Conservation (phyloP, 2,797 vertebrate genomes). For the Takifugu rubripes region DNA sequence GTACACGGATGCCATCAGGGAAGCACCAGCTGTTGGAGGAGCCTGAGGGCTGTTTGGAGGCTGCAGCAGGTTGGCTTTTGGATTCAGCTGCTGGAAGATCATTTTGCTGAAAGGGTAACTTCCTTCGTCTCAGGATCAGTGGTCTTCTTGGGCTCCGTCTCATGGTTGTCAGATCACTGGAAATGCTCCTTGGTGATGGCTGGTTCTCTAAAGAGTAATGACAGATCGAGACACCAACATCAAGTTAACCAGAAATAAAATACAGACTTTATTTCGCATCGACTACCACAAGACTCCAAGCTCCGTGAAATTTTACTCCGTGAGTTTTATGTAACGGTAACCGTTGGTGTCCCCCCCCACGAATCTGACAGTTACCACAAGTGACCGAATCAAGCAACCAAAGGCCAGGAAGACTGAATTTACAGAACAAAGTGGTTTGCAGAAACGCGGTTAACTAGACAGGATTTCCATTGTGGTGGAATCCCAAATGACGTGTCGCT, state of each 20-base stretch:
- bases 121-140: slow-evolving; percentile 92
- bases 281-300: too few species aligned
- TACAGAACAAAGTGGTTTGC: too few species aligned
- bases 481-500: too few species aligned
- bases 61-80: slow-evolving; percentile 27
- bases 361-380: too few species aligned
- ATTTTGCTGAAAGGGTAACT: slow-evolving; percentile 78
- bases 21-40: slow-evolving; percentile 58
- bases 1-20: slow-evolving; percentile 80
- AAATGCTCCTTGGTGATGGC: slow-evolving; percentile 33
- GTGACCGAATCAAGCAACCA: too few species aligned
- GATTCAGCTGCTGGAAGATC: slow-evolving; percentile 36
- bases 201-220: slow-evolving; percentile 42
- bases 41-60: slow-evolving; percentile 18
- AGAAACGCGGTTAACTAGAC: too few species aligned
- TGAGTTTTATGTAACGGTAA: too few species aligned
- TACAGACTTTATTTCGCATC: too few species aligned
- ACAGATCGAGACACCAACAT: not conserved
- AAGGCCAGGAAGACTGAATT: too few species aligned
- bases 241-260: not conserved
- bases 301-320: too few species aligned
- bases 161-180: slow-evolving; percentile 79
- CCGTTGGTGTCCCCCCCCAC: too few species aligned
- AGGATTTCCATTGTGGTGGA: too few species aligned
- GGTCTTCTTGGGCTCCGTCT: slow-evolving; percentile 90